Base-by-base conservation (phyloP, 2,797 vertebrate species). In the Adelosebastes latens region DNA sequence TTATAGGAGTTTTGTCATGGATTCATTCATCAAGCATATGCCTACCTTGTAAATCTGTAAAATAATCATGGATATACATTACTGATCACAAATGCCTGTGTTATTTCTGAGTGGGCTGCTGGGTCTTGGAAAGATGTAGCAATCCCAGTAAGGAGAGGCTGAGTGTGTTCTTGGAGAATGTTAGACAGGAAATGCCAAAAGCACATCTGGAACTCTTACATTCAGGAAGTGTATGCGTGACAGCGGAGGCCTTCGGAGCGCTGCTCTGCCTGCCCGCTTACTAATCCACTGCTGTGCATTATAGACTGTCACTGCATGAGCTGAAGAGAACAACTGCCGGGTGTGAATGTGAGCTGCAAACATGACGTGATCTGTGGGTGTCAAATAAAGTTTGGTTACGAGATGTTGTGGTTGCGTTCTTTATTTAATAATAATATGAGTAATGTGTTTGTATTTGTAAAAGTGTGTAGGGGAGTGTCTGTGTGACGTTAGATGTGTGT, bases 171-270 rank as follows among this genome's bases (percentile, higher is more conserved):
- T 93, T 94, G 93, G 93, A 95, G 95, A 94, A 94, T 91, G 89
- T 90, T 78, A 72, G 90, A 91, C 93, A 95, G 95, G 93, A 94
- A 95, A 94, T 95, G 92, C 94, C 94, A 91, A 93, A 93, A 93
- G 93, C 93, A 95, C 95, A 95, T 96, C 95, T 95, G 94, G 95
- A 95, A 94, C 93, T 94, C 91, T 93, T 95, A 93, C 90, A 93
- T 95, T 91, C 93, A 95, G 95, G 94, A 96, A 96, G 93, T 95
- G 83, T 81, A 75, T 91, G 89, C 88, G 89, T 94, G 95, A 95
- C 95, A 94, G 90, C 74, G 12, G 82, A 91, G 89, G 90, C 88
- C 87, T 92, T 89, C 11, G n/a, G 77, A 83, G 75, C 27, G 9
- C 68, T 76, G 77, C 81, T 79, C 81, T 85, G 87, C 78, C 77